phyloP scores from a whole-genome alignment of 2,888 invertebrate genomes.

The Dione vanillae region DNA sequence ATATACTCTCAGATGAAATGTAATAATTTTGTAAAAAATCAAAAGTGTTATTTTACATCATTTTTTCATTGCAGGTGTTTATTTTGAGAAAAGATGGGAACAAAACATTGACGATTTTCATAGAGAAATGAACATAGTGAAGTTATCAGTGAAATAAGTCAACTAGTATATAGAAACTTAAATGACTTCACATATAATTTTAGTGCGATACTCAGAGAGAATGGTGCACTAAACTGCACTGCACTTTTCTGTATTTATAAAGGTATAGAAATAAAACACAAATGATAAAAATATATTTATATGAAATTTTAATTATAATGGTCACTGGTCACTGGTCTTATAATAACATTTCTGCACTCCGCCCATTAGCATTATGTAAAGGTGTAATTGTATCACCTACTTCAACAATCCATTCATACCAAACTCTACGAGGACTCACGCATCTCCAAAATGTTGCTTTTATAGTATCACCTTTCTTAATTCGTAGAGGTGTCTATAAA shows the following conservation, averaged over 20 bases:
- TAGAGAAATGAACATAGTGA: conserved; percentile 90
- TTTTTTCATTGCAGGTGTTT: conserved; percentile 80
- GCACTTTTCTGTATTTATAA: too few species aligned
- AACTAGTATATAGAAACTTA: background rate
- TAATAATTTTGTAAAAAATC: background rate
- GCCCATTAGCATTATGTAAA: conserved; percentile 72
- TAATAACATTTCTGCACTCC: conserved; percentile 79
- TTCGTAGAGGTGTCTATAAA: conserved; percentile 88
- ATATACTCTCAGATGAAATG: too few species aligned
- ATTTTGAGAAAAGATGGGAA: conserved; percentile 97
- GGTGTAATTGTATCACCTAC: conserved; percentile 65
- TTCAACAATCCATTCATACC: conserved; percentile 96
- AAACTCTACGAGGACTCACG: conserved; percentile 91
- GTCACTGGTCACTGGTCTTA: conserved; percentile 52
- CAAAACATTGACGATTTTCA: conserved; percentile 92
- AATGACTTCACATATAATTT: too few species aligned
- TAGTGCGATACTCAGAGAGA: too few species aligned
- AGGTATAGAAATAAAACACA: conserved; percentile 15
- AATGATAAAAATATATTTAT: conserved; percentile 9
- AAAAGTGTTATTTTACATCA: background rate
- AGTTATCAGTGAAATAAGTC: conserved; percentile 59
- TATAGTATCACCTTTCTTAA: conserved; percentile 88
- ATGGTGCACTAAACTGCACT: too few species aligned
- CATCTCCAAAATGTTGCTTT: conserved; percentile 95
- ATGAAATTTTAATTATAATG: background rate